A percentile compares a stretch with the other conserved stretches of the same genome.
Conservation (phyloP, 2,113 vertebrate species). For the Mastomys natalensis region DNA sequence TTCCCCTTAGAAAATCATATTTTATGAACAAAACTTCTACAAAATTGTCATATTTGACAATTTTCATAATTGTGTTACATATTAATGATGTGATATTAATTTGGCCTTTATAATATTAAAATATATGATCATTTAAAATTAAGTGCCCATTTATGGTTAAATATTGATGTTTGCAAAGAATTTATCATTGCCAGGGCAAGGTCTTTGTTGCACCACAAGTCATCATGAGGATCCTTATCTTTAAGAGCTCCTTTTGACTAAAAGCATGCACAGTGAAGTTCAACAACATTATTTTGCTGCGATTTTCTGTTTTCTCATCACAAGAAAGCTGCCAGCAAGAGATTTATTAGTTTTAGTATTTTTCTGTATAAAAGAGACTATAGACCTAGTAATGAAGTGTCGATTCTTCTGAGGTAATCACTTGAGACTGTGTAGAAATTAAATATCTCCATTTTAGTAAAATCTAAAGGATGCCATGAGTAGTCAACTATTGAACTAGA, state of each 20-base stretch:
- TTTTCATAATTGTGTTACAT: background rate
- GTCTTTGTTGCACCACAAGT: background rate
- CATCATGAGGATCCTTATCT: background rate
- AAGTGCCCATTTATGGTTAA: background rate
- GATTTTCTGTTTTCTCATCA: background rate
- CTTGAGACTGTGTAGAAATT: background rate
- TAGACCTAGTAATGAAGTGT: conserved; percentile 3
- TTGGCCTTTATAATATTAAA: background rate
- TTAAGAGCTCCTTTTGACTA: conserved; percentile 50
- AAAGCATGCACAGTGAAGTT: background rate
- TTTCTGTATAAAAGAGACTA: conserved; percentile 20
- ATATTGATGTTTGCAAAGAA: background rate
- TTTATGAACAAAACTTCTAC: conserved; percentile 42
- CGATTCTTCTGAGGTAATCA: background rate
- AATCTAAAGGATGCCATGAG: background rate
- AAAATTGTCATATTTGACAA: too few relatives aligned
- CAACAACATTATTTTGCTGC: background rate
- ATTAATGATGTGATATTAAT: background rate
- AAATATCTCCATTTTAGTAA: conserved; percentile 9
- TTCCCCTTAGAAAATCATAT: background rate
- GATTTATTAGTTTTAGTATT: background rate
- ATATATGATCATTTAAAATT: background rate
- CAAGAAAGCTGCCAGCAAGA: background rate
- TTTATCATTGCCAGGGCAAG: background rate
- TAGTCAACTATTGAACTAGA: background rate